These are phyloP conservation scores for Umimayanthus kanabou DNA, from an alignment of 92 coral and sea anemone genomes.

Conservation along the genomic window DNA sequence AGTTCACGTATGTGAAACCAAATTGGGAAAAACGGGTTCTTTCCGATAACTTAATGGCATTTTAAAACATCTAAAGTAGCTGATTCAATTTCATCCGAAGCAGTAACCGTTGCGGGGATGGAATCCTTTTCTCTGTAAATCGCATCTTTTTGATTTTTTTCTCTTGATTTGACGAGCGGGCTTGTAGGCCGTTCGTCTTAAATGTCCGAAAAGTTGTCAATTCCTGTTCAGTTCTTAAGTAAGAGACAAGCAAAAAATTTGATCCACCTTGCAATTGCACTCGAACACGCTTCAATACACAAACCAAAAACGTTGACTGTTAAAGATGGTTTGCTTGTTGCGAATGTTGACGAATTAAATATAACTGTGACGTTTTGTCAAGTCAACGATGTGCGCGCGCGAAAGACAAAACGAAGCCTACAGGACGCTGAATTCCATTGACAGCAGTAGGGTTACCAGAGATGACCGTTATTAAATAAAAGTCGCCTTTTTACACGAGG, in stretches of 20 bases:
- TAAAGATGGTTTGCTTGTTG: background rate
- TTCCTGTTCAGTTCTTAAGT: background rate
- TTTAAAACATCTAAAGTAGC: background rate
- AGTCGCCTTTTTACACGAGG: too few relatives aligned
- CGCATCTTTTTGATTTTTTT: background rate
- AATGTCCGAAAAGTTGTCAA: background rate
- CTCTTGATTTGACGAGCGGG: background rate
- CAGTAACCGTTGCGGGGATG: background rate
- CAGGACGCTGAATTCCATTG: too few relatives aligned
- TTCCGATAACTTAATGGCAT: background rate
- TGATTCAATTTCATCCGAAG: background rate
- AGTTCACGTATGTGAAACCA: too few relatives aligned
- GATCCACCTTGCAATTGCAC: background rate
- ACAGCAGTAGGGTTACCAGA: too few relatives aligned
- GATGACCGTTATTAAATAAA: too few relatives aligned
- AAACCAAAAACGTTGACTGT: background rate
- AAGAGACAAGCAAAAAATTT: background rate
- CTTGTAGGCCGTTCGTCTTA: background rate
- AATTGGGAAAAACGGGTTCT: background rate
- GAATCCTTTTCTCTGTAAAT: background rate
- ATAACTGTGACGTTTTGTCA: constrained; percentile 6
- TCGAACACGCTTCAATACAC: background rate
- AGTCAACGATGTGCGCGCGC: constrained; percentile 3
- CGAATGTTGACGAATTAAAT: background rate
- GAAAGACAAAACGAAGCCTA: background rate